A percentile compares a stretch with the other conserved stretches of the same genome.
Evolutionary conservation across 2,797 vertebrate genomes (phyloP).

Genomic region (Vireo griseus): DNA sequence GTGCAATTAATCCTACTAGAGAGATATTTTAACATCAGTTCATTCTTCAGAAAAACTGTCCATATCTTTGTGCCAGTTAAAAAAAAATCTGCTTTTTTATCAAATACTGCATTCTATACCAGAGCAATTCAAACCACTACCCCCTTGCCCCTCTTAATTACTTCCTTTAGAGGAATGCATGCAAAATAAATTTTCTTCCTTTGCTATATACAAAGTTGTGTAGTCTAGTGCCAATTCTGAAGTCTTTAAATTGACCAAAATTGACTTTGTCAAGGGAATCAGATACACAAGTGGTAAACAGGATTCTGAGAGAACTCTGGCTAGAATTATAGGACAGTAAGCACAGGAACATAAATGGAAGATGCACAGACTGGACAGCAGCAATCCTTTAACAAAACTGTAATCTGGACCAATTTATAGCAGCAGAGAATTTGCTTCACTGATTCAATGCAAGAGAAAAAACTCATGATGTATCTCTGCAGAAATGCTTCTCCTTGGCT

Average conservation of each 20-base stretch:
- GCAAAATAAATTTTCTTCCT: background rate
- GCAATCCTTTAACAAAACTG: constrained; percentile 2
- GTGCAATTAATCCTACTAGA: background rate
- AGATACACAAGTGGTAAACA: background rate
- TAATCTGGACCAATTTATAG: background rate
- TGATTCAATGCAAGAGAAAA: background rate
- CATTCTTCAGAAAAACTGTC: background rate
- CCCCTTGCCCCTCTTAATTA: background rate
- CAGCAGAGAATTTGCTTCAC: constrained; percentile 9
- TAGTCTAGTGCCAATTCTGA: background rate
- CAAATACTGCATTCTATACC: background rate
- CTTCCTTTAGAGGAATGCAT: background rate
- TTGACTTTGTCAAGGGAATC: background rate
- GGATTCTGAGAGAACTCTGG: background rate
- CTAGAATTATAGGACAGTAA: background rate
- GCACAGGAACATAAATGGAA: background rate
- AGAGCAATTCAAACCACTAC: background rate
- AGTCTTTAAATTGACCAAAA: background rate
- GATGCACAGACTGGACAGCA: background rate
- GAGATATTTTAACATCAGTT: background rate
- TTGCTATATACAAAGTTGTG: background rate
- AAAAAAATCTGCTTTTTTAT: background rate
- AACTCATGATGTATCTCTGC: background rate
- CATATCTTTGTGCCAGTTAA: background rate
- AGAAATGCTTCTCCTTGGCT: constrained; percentile 10